Evolutionary conservation across 2,888 invertebrate genomes (phyloP).

Genomic region (Chrysotoxum bicinctum): DNA sequence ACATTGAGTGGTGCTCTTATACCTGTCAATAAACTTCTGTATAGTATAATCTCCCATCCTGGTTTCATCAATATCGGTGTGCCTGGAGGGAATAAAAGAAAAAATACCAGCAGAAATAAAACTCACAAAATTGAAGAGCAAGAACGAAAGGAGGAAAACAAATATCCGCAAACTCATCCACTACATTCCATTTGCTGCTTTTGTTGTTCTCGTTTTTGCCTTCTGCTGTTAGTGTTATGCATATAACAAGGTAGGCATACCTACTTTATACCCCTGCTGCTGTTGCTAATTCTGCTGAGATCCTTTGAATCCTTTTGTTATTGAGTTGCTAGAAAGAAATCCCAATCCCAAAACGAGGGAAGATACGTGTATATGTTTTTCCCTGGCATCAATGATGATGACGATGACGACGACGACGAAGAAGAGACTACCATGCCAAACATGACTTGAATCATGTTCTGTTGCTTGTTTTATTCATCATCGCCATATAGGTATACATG

Average conservation of each 20-base stretch:
- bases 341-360: slow-evolving; percentile 44
- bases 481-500: slow-evolving; percentile 15
- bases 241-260: slow-evolving; percentile 5
- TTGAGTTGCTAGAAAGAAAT: slow-evolving; percentile 25
- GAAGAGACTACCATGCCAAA: slow-evolving; percentile 18
- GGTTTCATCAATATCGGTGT: slow-evolving; percentile 25
- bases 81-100: slow-evolving; percentile 14
- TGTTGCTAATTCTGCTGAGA: slow-evolving; percentile 12
- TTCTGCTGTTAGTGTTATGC: slow-evolving; percentile 28
- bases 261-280: not conserved
- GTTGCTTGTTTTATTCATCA: slow-evolving; percentile 65
- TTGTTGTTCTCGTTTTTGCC: slow-evolving; percentile 12
- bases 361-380: not conserved
- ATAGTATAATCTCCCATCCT: slow-evolving; percentile 59
- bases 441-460: slow-evolving; percentile 64
- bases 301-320: slow-evolving; percentile 62
- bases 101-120: slow-evolving; percentile 21
- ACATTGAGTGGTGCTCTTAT: slow-evolving; percentile 44
- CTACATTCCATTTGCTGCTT: slow-evolving; percentile 42
- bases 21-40: slow-evolving; percentile 59
- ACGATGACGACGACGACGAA: not conserved
- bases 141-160: slow-evolving; percentile 5
- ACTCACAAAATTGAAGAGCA: slow-evolving; percentile 12
- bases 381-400: not conserved
- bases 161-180: slow-evolving; percentile 67